Percentiles rank a stretch among this genome's conserved stretches.
phyloP scores from a whole-genome alignment of 2,888 invertebrate genomes.

The Ophraella communa region DNA sequence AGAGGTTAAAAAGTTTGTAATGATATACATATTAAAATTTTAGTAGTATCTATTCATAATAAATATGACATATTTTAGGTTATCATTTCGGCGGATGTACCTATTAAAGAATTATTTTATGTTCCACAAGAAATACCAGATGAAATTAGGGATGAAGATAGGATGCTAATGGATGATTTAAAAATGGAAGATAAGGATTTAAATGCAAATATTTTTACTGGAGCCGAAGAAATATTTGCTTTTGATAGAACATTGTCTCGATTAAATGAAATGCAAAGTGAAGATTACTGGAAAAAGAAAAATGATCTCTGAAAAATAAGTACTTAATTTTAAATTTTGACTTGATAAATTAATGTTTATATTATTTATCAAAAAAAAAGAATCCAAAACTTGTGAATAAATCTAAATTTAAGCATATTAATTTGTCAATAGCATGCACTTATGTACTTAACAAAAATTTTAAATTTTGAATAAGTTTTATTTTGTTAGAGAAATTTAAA shows the following conservation, averaged over 20 bases:
- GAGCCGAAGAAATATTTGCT: conserved; percentile 97
- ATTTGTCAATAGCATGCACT: no score
- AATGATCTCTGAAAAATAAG: conserved; percentile 17
- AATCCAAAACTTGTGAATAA: no score
- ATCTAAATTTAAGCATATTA: no score
- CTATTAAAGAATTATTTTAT: conserved; percentile 78
- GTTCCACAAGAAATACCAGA: conserved; percentile 58
- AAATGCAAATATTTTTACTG: conserved; percentile 91
- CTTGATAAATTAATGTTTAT: no score
- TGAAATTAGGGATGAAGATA: conserved; percentile 70
- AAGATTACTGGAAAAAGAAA: conserved; percentile 83
- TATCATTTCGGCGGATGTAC: conserved; percentile 83
- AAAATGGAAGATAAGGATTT: conserved; percentile 78
- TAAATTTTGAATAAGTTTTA: no score
- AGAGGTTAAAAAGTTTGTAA: not conserved
- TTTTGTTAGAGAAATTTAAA: no score
- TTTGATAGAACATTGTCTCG: conserved; percentile 93
- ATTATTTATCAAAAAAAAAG: no score
- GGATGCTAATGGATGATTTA: conserved; percentile 95
- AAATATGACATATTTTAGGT: conserved; percentile 61
- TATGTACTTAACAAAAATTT: no score
- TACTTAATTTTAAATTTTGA: conserved; percentile 16
- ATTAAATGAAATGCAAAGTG: conserved; percentile 94
- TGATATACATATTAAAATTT: no score
- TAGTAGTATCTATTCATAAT: conserved; percentile 4